A percentile compares a stretch with the other conserved stretches of the same genome.
These are phyloP conservation scores for Urocyon cinereoargenteus DNA, from an alignment of 2,797 vertebrate species.

Conservation along the genomic window DNA sequence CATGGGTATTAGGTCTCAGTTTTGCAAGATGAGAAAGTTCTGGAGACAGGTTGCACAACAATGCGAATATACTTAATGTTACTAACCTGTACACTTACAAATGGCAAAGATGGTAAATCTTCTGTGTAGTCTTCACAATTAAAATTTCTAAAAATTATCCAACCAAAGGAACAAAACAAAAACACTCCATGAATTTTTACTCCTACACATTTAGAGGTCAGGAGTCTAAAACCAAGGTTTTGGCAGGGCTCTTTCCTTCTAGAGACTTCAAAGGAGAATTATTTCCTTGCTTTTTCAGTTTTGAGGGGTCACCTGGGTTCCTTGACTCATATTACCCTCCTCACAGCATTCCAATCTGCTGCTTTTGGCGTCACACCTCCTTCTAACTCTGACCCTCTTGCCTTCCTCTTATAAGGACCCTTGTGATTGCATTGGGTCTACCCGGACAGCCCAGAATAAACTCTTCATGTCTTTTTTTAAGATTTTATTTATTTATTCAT, in stretches of 20 bases:
- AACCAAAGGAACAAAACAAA: neutral
- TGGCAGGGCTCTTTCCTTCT: neutral
- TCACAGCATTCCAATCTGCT: rapidly evolving
- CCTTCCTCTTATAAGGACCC: neutral
- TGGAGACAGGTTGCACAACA: neutral
- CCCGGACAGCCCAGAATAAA: neutral
- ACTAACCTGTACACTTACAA: neutral
- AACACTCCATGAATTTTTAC: neutral
- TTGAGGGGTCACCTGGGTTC: neutral
- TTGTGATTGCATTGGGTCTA: too few relatives aligned
- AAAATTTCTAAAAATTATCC: neutral
- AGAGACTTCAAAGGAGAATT: neutral
- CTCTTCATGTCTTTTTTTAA: too few relatives aligned
- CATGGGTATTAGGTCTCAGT: neutral
- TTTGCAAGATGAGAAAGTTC: neutral
- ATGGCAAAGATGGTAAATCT: neutral
- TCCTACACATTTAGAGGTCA: neutral
- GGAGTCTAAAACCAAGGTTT: neutral
- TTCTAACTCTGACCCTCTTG: rapidly evolving
- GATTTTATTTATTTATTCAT: too few relatives aligned
- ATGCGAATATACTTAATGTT: neutral
- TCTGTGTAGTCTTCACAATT: neutral
- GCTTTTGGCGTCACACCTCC: neutral
- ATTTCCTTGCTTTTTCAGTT: neutral
- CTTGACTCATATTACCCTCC: neutral